phyloP scores from a whole-genome alignment of 2,888 invertebrate genomes.

The Crossocerus cetratus region DNA sequence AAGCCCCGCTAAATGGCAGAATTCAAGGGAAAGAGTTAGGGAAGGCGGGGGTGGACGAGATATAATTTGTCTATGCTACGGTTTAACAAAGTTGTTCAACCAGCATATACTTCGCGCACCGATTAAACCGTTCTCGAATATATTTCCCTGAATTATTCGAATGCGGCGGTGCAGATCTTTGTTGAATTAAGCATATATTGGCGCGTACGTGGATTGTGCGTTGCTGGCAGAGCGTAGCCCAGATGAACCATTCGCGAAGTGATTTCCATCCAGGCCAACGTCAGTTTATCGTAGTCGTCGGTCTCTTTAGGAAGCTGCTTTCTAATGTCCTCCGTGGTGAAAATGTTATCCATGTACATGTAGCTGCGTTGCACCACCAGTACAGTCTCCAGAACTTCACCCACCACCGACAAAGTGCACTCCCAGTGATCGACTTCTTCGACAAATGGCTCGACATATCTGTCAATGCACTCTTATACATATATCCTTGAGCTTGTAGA shows the following conservation, averaged over 20 bases:
- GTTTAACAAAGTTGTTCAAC: too few relatives aligned
- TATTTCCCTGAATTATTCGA: too few relatives aligned
- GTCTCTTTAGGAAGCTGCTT: slow-evolving; percentile 89
- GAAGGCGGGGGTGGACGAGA: too few relatives aligned
- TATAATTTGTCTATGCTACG: too few relatives aligned
- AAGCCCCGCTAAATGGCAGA: slow-evolving; percentile 75
- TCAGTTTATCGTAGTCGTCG: slow-evolving; percentile 85
- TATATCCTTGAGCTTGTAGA: neutral
- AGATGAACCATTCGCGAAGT: slow-evolving; percentile 65
- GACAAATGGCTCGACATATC: slow-evolving; percentile 91
- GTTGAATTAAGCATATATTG: too few relatives aligned
- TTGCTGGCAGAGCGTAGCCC: slow-evolving; percentile 61
- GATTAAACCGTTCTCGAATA: too few relatives aligned
- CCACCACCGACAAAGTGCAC: slow-evolving; percentile 87
- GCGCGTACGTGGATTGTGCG: slow-evolving; percentile 75
- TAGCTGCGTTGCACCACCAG: slow-evolving; percentile 91
- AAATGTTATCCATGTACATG: slow-evolving; percentile 93
- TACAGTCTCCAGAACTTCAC: slow-evolving; percentile 88
- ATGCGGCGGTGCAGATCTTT: too few relatives aligned
- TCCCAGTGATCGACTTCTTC: slow-evolving; percentile 93
- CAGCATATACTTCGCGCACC: too few relatives aligned
- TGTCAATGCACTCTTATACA: slow-evolving; percentile 55
- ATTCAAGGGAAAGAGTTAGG: too few relatives aligned
- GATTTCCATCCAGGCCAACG: slow-evolving; percentile 74
- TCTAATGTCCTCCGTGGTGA: slow-evolving; percentile 91